phyloP scores from a whole-genome alignment of 2,113 vertebrate species.

The Athene noctua region DNA sequence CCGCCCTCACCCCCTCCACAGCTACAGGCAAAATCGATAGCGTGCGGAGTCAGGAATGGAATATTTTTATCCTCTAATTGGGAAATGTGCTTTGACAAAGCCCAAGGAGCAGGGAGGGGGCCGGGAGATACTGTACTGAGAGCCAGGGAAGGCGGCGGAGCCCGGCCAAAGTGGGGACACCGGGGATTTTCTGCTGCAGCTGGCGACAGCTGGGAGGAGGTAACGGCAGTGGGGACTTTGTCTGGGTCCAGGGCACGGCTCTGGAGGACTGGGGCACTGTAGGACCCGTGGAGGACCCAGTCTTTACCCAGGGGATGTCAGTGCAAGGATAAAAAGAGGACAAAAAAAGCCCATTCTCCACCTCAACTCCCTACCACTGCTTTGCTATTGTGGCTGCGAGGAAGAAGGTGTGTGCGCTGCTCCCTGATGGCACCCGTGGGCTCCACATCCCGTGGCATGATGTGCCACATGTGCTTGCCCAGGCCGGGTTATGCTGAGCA shows the following conservation, averaged over 20 bases:
- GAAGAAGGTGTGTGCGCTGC: background rate
- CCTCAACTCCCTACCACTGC: background rate
- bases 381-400: background rate
- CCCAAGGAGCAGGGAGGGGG: slow-evolving; percentile 55
- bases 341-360: background rate
- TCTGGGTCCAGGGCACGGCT: background rate
- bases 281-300: accelerated
- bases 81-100: slow-evolving; percentile 71
- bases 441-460: accelerated
- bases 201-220: background rate
- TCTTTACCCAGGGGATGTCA: background rate
- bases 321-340: background rate
- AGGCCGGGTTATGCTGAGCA: background rate
- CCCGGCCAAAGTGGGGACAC: background rate
- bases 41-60: slow-evolving; percentile 60
- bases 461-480: background rate
- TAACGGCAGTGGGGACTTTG: accelerated
- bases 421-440: background rate
- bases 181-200: background rate
- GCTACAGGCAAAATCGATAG: slow-evolving; percentile 74
- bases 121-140: slow-evolving; percentile 23
- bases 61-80: slow-evolving; percentile 74
- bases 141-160: background rate
- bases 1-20: slow-evolving; percentile 52
- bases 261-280: background rate